Base-by-base conservation (phyloP, 2,888 invertebrate species). In the Zygaena filipendulae region DNA sequence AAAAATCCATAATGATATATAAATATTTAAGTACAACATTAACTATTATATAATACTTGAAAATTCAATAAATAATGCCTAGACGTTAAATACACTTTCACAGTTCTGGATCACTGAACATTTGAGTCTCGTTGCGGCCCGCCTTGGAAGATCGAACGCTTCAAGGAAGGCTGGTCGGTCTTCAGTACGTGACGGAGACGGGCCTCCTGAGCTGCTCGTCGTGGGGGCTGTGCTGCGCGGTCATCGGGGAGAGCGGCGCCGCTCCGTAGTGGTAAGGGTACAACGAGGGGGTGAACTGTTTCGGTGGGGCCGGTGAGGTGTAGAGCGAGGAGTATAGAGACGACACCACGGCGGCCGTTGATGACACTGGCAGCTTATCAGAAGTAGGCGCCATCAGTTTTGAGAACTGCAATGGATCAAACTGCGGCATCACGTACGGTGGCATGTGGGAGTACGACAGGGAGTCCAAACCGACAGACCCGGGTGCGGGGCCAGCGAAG, bases 391-490 rank as follows among this genome's bases (percentile, higher is more conserved):
- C 79, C 55, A 84, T 84, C 39, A 85, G 63, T 55, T 83, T 88
- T 43, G 77, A 85, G 63, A 82, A 84, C 59, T 84, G 84, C 33
- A 85, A 69, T 35, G 82, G 84, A 61, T 84, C 87, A 63, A 88
- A 84, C 25, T 91, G 87, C 13, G 90, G 87, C 25, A 89, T 88
- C 62, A 91, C 91, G 63, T 91, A 91, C 2, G 88, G 85, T 1
- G 89, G 82, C 59, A 90, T 79, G 12, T 86, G 86, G 1, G 82
- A 64, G 57, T 87, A 87, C 34, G 85, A 81, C 27, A 87, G 67
- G 25, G 83, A 83, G 33, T 87, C 86, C 27, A 83, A 49, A n/a
- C 82, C 80, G 8, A 81, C 64, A 1, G 85, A 71, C 0, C 83
- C 67, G 0, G 85, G 80, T 2, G 84, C 80, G 1, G 85, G 83